A percentile compares a stretch with the other conserved stretches of the same genome.
These are phyloP conservation scores for Brevipalpus yothersi DNA, from an alignment of 1,140 invertebrate species.

Conservation along the genomic window DNA sequence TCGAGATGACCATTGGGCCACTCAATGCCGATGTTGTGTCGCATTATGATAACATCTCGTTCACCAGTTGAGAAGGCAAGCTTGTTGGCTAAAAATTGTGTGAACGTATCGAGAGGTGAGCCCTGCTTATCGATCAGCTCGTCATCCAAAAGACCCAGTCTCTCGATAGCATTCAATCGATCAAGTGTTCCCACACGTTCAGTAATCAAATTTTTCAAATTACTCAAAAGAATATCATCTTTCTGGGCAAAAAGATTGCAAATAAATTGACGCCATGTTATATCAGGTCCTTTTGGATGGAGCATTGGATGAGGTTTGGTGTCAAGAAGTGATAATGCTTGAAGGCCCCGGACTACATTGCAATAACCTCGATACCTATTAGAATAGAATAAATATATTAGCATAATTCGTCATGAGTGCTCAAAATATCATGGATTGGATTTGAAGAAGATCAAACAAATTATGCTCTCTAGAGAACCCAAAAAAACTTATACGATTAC, in stretches of 20 bases:
- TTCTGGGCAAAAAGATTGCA: slow-evolving; percentile 59
- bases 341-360: slow-evolving; percentile 56
- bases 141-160: slow-evolving; percentile 63
- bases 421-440: background rate
- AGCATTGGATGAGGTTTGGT: slow-evolving; percentile 56
- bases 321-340: slow-evolving; percentile 66
- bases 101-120: slow-evolving; percentile 71
- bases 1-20: slow-evolving; percentile 67
- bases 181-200: slow-evolving; percentile 43
- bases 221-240: slow-evolving; percentile 77
- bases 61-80: slow-evolving; percentile 33
- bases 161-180: slow-evolving; percentile 44
- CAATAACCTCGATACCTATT: slow-evolving; percentile 42
- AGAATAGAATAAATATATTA: background rate
- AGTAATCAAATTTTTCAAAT: slow-evolving; percentile 47
- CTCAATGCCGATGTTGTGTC: slow-evolving; percentile 71
- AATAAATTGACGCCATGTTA: slow-evolving; percentile 82
- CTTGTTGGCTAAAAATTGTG: slow-evolving; percentile 43
- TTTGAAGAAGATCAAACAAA: background rate
- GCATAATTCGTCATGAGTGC: background rate
- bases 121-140: slow-evolving; percentile 47
- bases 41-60: slow-evolving; percentile 72
- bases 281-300: slow-evolving; percentile 77
- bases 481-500: background rate
- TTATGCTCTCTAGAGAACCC: background rate